Evolutionary conservation across 1,140 invertebrate genomes (phyloP).

Genomic region (Caenorhabditis elegans): DNA sequence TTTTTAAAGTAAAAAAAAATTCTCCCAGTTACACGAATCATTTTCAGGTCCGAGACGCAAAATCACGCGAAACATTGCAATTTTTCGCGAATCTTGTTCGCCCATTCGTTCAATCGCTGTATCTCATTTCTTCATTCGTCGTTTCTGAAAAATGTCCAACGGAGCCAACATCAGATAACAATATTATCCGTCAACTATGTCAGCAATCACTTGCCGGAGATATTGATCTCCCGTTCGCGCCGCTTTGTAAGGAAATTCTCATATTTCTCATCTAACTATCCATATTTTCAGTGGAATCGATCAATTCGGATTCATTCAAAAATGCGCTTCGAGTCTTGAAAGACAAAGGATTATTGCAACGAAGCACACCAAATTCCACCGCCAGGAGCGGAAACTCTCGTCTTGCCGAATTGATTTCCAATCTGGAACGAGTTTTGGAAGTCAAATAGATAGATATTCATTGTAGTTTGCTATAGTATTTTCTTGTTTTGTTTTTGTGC

Average conservation of each 20-base stretch:
- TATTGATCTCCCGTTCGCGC: background rate
- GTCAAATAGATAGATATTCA: background rate
- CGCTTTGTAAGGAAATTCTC: conserved; percentile 6
- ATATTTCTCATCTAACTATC: background rate
- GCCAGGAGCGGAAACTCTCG: background rate
- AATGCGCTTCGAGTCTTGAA: conserved; percentile 20
- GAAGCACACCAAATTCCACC: background rate
- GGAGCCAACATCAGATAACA: background rate
- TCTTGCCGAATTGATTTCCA: background rate
- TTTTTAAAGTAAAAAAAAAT: too few relatives aligned
- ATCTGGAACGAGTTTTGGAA: background rate
- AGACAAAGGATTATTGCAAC: conserved; percentile 29
- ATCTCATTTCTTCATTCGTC: background rate
- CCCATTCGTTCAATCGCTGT: conserved; percentile 45
- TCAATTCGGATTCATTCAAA: conserved; percentile 40
- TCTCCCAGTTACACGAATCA: background rate
- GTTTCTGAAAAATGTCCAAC: background rate
- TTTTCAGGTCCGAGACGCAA: background rate
- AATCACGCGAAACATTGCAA: background rate
- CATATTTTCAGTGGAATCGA: conserved; percentile 37
- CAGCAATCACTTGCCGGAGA: conserved; percentile 19
- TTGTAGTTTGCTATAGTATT: background rate
- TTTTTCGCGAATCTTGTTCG: conserved; percentile 47
- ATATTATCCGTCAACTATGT: conserved; percentile 12
- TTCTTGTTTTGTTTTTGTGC: background rate